Conservation (phyloP, 2,113 vertebrate species). For the Hystrix cristata region DNA sequence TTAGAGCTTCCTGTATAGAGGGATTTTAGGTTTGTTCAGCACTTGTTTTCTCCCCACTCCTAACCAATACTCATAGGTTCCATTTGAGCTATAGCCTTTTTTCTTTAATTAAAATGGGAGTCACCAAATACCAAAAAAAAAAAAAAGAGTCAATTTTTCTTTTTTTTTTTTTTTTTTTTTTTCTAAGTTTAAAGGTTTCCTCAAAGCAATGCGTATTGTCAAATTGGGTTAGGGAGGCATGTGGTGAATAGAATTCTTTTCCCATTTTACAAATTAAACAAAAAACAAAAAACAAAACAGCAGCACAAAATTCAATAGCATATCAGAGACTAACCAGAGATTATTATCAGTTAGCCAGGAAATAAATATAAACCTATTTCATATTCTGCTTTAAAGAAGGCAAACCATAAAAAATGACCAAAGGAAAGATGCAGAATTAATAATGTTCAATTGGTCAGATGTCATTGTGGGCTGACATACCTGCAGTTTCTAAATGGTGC, state of each 20-base stretch:
- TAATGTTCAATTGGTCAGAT: background rate
- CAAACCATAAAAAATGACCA: background rate
- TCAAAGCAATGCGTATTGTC: background rate
- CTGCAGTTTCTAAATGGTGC: background rate
- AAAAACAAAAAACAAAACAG: background rate
- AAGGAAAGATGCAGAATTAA: slow-evolving; percentile 1
- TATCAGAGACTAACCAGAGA: background rate
- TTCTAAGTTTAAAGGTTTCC: background rate
- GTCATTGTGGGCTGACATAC: background rate
- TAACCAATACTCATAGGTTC: background rate
- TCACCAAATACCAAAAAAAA: background rate
- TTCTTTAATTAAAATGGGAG: background rate
- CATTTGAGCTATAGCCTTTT: background rate
- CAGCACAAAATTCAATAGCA: background rate
- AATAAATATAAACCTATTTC: background rate
- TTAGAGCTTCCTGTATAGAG: background rate
- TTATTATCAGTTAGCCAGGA: background rate
- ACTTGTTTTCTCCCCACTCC: background rate
- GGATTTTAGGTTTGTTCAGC: background rate
- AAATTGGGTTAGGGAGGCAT: background rate
- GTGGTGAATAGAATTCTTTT: background rate
- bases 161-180: background rate
- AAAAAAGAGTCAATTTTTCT: slow-evolving; percentile 9
- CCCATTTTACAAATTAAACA: background rate
- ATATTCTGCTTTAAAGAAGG: background rate